Evolutionary conservation across 2,888 invertebrate species (phyloP), one percentile per base, ranked within the genome.

Genomic region (Spodoptera picta): DNA sequence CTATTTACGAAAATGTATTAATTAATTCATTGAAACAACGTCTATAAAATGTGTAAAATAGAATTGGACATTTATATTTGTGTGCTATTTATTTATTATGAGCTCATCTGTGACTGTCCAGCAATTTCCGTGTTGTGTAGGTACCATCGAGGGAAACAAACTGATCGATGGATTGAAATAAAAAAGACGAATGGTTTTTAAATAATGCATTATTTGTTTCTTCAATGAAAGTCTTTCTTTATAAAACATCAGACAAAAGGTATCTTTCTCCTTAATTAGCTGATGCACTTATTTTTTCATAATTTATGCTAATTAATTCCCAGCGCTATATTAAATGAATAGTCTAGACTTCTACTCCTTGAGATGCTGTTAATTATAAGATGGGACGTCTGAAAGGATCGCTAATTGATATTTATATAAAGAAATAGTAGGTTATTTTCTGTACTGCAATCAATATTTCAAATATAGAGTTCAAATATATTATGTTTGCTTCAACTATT

Each of bases 181-280:
- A 36, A 36, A 27, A 36, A 36, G 36, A 36, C 9, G 7, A 36
- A 36, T 36, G 36, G 42, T 56, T 65, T 67, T 58, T 63, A 73
- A 1, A 69, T 74, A 84, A 77, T 79, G 73, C 65, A 47, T 56
- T 60, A 69, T 78, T 78, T 78, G 79, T 79, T 73, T 57, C 27
- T 54, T 27, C 61, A 69, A 36, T 36, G 36, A 36, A 36, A 36
- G 36, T 36, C 1, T 36, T 36, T 36, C 9, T 36, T 9, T 36
- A 36, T 36, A 36, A 31, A 31, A 31, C 5, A 4, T 31, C 9
- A 36, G 9, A 36, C 9, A 36, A 6, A 36, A 36, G 36, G 36
- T 36, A 36, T 36, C 36, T 36, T 36, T 36, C 36, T 36, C 36
- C 36, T 9, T 36, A 36, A 36, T 36, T 53, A 60, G 7, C 41